Evolutionary conservation across 1,140 invertebrate species (phyloP).

Genomic region (Dryas iulia): DNA sequence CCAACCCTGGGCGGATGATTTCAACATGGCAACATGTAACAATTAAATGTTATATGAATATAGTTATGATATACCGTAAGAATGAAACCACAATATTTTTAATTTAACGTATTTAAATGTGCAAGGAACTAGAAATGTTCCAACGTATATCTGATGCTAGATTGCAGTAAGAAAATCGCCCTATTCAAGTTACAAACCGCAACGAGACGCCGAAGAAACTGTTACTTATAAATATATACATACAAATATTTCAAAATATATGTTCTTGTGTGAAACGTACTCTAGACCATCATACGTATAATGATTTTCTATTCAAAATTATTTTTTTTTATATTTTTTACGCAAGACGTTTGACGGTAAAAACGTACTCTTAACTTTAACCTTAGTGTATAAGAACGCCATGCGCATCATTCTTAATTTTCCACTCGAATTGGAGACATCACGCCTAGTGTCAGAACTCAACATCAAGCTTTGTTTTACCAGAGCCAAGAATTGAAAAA

Average conservation of each 20-base stretch:
- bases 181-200: constrained; percentile 47
- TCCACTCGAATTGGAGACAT: too few species aligned
- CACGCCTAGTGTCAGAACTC: too few species aligned
- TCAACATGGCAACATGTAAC: not conserved
- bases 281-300: not conserved
- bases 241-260: constrained; percentile 22
- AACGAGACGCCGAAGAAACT: constrained; percentile 37
- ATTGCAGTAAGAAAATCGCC: constrained; percentile 44
- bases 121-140: constrained; percentile 27
- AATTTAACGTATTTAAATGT: constrained; percentile 16
- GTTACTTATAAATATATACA: constrained; percentile 19
- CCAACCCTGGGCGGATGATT: not conserved
- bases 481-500: too few species aligned
- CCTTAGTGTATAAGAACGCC: too few species aligned
- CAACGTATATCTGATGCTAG: constrained; percentile 30
- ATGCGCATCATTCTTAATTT: too few species aligned
- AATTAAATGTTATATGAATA: not conserved
- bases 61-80: not conserved
- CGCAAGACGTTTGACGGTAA: too few species aligned
- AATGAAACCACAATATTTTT: constrained; percentile 7
- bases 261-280: constrained; percentile 9
- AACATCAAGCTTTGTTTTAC: too few species aligned
- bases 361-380: too few species aligned
- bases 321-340: too few species aligned
- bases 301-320: too few species aligned